A percentile compares a stretch with the other conserved stretches of the same genome.
These are phyloP conservation scores for Pseudotriccus pelzelni DNA, from an alignment of 2,797 vertebrate species.

Conservation along the genomic window DNA sequence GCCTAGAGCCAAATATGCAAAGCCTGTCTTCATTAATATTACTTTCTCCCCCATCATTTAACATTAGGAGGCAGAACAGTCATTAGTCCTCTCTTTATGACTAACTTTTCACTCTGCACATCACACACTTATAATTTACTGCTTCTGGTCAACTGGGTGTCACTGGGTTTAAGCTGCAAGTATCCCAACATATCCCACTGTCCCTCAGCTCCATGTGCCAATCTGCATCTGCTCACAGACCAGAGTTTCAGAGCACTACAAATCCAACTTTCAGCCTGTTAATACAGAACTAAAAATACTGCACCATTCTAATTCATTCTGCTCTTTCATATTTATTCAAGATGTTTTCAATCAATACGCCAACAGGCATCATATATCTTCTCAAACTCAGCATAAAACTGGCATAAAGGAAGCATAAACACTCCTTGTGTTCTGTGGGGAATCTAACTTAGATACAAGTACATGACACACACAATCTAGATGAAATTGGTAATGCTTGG, in stretches of 20 bases:
- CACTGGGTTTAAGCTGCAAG: background rate
- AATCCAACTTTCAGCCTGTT: background rate
- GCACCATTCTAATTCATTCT: background rate
- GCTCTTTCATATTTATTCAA: background rate
- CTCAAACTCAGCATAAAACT: background rate
- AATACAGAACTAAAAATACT: background rate
- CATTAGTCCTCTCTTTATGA: background rate
- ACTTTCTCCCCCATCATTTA: background rate
- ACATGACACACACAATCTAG: background rate
- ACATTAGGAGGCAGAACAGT: background rate
- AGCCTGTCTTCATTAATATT: background rate
- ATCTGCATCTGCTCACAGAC: background rate
- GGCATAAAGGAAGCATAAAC: background rate
- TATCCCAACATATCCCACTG: rapidly evolving
- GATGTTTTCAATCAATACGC: background rate
- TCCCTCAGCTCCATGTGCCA: background rate
- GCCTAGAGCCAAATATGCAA: background rate
- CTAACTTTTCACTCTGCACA: background rate
- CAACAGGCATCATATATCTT: background rate
- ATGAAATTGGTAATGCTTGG: background rate
- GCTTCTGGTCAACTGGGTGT: background rate
- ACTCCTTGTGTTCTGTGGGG: background rate
- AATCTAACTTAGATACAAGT: background rate
- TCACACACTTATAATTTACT: background rate
- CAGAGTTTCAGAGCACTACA: background rate